A percentile compares a stretch with the other conserved stretches of the same genome.
phyloP scores from a whole-genome alignment of 2,888 invertebrate genomes.

The Acleris literana region DNA sequence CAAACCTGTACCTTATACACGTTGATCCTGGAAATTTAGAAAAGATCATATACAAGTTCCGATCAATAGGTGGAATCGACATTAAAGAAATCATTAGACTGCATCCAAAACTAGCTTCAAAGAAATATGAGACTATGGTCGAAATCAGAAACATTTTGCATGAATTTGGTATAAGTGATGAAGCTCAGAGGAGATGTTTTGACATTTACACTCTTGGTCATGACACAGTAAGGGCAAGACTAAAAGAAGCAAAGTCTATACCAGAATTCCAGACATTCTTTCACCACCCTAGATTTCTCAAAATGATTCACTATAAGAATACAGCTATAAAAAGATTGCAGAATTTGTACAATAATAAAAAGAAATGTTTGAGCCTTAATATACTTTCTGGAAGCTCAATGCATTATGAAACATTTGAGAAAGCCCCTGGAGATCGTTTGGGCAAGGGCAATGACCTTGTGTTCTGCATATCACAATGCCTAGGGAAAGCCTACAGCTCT shows the following conservation, averaged over 20 bases:
- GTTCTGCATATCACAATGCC: conserved; percentile 64
- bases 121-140: conserved; percentile 57
- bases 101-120: conserved; percentile 69
- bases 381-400: conserved; percentile 70
- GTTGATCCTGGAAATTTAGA: conserved; percentile 72
- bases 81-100: conserved; percentile 72
- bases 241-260: conserved; percentile 61
- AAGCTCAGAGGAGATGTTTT: conserved; percentile 75
- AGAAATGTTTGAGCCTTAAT: conserved; percentile 74
- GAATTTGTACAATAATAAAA: conserved; percentile 62
- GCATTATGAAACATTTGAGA: conserved; percentile 70
- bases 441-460: conserved; percentile 75
- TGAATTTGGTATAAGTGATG: conserved; percentile 64
- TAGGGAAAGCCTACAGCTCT: conserved; percentile 57
- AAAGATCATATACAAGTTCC: conserved; percentile 61
- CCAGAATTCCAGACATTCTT: conserved; percentile 71
- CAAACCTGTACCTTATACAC: conserved; percentile 73
- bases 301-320: conserved; percentile 73
- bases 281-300: conserved; percentile 73
- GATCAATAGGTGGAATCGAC: conserved; percentile 70
- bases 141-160: conserved; percentile 66
- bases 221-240: conserved; percentile 63
- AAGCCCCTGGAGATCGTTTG: conserved; percentile 70
- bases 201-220: conserved; percentile 71
- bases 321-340: conserved; percentile 64